Conservation (phyloP, 2,888 invertebrate genomes). For the Pilophorus perplexus region DNA sequence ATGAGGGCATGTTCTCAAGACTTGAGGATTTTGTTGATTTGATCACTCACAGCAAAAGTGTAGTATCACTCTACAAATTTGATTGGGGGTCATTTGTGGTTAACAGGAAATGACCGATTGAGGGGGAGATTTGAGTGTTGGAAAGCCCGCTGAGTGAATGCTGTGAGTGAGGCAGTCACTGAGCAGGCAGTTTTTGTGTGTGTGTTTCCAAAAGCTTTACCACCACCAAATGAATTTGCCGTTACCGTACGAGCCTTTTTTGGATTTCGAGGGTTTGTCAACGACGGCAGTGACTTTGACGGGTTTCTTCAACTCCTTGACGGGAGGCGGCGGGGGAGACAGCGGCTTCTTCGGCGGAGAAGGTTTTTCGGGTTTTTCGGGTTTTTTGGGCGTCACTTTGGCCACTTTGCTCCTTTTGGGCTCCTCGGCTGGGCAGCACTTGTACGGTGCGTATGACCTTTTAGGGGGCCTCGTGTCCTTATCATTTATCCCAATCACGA, state of each 20-base stretch:
- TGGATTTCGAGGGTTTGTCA: slow-evolving; percentile 57
- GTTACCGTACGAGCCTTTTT: slow-evolving; percentile 81
- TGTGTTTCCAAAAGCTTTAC: too few species aligned
- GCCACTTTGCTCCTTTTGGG: slow-evolving; percentile 75
- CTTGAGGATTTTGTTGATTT: background rate
- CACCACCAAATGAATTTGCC: slow-evolving; percentile 80
- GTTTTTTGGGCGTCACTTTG: slow-evolving; percentile 56
- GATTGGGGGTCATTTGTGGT: too few species aligned
- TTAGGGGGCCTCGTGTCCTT: slow-evolving; percentile 71
- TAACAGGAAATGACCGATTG: too few species aligned
- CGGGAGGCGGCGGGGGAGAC: slow-evolving; percentile 50
- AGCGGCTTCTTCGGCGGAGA: slow-evolving; percentile 29
- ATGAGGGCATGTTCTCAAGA: background rate
- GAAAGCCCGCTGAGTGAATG: too few species aligned
- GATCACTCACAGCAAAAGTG: too few species aligned
- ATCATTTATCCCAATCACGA: slow-evolving; percentile 93
- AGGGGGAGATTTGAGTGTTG: too few species aligned
- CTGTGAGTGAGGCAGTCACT: too few species aligned
- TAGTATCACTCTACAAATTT: too few species aligned
- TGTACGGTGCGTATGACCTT: slow-evolving; percentile 82
- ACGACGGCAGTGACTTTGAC: slow-evolving; percentile 42
- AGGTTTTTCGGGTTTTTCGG: slow-evolving; percentile 8
- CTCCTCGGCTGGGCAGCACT: slow-evolving; percentile 86
- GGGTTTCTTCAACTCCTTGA: slow-evolving; percentile 38
- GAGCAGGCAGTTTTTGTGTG: too few species aligned